Percentiles rank a stretch among this genome's conserved stretches.
phyloP scores from a whole-genome alignment of 2,113 vertebrate species.

The Argyrosomus japonicus region DNA sequence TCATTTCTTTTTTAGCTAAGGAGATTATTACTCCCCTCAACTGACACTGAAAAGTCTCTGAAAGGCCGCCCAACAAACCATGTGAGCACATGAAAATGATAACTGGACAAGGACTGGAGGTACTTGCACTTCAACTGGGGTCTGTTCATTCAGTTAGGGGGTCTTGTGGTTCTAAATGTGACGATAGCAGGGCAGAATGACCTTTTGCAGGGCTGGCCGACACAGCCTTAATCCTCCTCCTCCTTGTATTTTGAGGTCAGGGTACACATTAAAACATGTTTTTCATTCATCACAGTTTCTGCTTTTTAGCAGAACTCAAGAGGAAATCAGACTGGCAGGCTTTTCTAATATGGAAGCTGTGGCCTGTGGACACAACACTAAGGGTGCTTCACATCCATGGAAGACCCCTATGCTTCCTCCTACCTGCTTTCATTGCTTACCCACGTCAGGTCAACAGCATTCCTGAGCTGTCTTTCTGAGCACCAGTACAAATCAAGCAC shows the following conservation, averaged over 20 bases:
- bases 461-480: background rate
- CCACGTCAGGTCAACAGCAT: background rate
- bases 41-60: constrained; percentile 49
- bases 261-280: too few species aligned
- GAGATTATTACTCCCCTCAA: constrained; percentile 53
- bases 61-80: constrained; percentile 59
- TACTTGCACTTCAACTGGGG: constrained; percentile 85
- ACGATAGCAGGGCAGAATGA: constrained; percentile 85
- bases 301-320: too few species aligned
- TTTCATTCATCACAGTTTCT: too few species aligned
- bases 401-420: too few species aligned
- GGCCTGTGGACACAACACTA: too few species aligned
- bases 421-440: too few species aligned
- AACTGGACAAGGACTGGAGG: constrained; percentile 47
- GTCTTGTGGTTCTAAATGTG: constrained; percentile 83
- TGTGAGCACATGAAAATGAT: constrained; percentile 73
- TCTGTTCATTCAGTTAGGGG: constrained; percentile 80
- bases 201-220: constrained; percentile 84
- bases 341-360: too few species aligned
- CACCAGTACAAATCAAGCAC: background rate
- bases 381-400: too few species aligned
- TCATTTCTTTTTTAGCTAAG: constrained; percentile 57
- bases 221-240: constrained; percentile 85
- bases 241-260: constrained; percentile 18
- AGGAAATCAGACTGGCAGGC: too few species aligned